phyloP scores from a whole-genome alignment of 1,140 invertebrate species.

The Bicyclus anynana region DNA sequence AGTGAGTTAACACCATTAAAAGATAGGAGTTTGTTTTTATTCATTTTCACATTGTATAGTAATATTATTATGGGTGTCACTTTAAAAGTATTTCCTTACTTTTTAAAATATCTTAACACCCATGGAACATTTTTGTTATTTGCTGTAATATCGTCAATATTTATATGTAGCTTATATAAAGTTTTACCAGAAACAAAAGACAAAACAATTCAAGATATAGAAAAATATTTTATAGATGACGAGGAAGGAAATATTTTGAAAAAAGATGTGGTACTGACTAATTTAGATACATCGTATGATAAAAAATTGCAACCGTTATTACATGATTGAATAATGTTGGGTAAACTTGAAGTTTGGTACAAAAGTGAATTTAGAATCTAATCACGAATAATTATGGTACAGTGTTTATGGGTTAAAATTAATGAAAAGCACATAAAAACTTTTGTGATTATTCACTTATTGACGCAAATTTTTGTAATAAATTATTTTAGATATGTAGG shows the following conservation, averaged over 20 bases:
- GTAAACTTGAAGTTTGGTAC: too few relatives aligned
- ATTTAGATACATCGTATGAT: too few relatives aligned
- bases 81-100: conserved; percentile 25
- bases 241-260: not conserved
- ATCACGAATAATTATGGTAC: too few relatives aligned
- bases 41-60: conserved; percentile 9
- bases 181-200: conserved; percentile 30
- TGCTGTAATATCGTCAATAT: conserved; percentile 10
- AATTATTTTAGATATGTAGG: too few relatives aligned
- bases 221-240: not conserved
- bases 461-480: too few relatives aligned
- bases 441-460: too few relatives aligned
- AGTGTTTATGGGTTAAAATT: too few relatives aligned
- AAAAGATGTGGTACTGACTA: not conserved
- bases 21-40: conserved; percentile 13
- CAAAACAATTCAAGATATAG: conserved; percentile 29
- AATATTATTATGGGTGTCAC: conserved; percentile 5
- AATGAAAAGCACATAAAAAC: too few relatives aligned
- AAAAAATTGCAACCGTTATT: too few relatives aligned
- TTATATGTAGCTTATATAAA: conserved; percentile 18
- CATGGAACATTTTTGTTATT: conserved; percentile 30
- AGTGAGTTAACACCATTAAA: conserved; percentile 23
- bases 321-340: too few relatives aligned
- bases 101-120: conserved; percentile 21
- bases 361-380: too few relatives aligned